Percentiles rank a stretch among this genome's conserved stretches.
Evolutionary conservation across 2,113 vertebrate species (phyloP).

Genomic region (Electrona antarctica): DNA sequence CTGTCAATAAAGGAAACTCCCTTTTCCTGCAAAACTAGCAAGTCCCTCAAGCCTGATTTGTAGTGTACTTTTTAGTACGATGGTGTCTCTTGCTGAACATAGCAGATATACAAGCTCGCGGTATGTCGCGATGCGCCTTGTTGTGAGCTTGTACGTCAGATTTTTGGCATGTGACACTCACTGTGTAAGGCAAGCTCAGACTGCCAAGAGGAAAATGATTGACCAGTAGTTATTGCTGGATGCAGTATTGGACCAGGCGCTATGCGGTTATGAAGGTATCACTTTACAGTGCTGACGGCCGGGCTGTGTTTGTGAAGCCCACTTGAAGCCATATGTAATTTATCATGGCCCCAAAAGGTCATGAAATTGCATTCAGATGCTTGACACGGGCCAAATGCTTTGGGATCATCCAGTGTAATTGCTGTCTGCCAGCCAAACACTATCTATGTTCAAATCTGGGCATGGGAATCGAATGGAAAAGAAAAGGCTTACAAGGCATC

Average conservation of each 20-base stretch:
- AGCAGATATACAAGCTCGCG: too few relatives aligned
- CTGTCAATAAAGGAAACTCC: slow-evolving; percentile 76
- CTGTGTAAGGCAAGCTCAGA: slow-evolving; percentile 33
- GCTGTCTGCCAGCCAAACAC: slow-evolving; percentile 19
- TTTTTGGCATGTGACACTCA: too few relatives aligned
- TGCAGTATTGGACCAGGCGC: background rate
- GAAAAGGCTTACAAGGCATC: background rate
- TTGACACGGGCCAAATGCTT: slow-evolving; percentile 27
- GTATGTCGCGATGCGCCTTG: too few relatives aligned
- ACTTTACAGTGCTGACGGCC: slow-evolving; percentile 19
- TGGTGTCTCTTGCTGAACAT: too few relatives aligned
- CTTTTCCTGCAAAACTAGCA: slow-evolving; percentile 55
- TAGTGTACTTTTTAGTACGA: too few relatives aligned
- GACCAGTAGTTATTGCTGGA: slow-evolving; percentile 18
- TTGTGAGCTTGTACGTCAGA: too few relatives aligned
- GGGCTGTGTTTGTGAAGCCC: slow-evolving; percentile 28
- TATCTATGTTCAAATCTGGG: slow-evolving; percentile 8
- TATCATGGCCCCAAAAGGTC: slow-evolving; percentile 24
- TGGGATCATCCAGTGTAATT: slow-evolving; percentile 24
- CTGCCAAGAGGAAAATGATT: slow-evolving; percentile 14
- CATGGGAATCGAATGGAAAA: background rate
- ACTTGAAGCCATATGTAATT: slow-evolving; percentile 18
- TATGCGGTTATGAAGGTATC: slow-evolving; percentile 20
- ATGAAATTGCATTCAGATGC: slow-evolving; percentile 45
- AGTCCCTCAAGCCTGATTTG: background rate